Conservation (phyloP, 2,113 vertebrate genomes). For the Poicephalus gulielmi region DNA sequence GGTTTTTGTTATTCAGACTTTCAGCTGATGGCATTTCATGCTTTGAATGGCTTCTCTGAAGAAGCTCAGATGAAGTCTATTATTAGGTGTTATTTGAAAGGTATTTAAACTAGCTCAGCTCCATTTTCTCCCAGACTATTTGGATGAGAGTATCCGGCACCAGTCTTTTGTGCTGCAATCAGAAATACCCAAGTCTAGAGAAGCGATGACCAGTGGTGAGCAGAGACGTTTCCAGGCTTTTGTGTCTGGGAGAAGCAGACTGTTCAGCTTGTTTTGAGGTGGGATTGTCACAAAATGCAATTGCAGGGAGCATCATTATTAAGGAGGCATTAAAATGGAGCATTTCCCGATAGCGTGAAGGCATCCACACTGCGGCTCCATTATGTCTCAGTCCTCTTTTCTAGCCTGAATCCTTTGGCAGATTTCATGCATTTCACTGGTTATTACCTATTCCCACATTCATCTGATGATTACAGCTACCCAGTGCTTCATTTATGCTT, state of each 20-base stretch:
- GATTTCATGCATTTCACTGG: background rate
- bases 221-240: background rate
- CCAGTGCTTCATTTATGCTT: background rate
- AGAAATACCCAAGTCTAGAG: background rate
- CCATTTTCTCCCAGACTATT: background rate
- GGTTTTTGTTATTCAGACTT: background rate
- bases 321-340: background rate
- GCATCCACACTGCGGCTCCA: background rate
- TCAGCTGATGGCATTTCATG: background rate
- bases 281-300: background rate
- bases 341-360: background rate
- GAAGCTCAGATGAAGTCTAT: background rate
- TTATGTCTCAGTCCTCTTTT: background rate
- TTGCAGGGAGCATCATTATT: background rate
- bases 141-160: background rate
- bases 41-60: background rate
- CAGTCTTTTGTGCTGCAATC: background rate
- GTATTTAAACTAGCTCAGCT: background rate
- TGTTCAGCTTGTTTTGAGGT: background rate
- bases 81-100: background rate
- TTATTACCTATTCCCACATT: background rate
- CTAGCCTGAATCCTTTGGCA: background rate
- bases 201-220: accelerated
- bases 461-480: background rate
- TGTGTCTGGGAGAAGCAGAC: background rate